Conservation (phyloP, 2,888 invertebrate genomes). For the Meteorus colon region DNA sequence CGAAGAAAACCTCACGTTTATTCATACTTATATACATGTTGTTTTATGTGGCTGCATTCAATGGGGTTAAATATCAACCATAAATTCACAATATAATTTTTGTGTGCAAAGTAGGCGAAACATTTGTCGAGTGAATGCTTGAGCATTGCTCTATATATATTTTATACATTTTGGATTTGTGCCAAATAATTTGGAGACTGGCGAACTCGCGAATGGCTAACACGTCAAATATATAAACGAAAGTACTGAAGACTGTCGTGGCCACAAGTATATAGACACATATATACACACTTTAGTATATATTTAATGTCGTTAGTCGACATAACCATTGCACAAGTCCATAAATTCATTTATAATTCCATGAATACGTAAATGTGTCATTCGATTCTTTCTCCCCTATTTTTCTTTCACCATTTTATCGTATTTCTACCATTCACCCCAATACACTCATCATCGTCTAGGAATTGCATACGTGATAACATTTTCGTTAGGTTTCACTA, state of each 20-base stretch:
- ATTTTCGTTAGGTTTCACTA: too few relatives aligned
- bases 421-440: not conserved
- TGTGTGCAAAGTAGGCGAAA: not conserved
- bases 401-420: not conserved
- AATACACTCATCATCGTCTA: not conserved
- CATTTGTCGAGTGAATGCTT: not conserved
- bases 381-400: not conserved
- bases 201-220: not conserved
- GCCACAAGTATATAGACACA: not conserved
- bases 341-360: constrained; percentile 26
- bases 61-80: constrained; percentile 3
- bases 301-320: constrained; percentile 3
- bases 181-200: constrained; percentile 46
- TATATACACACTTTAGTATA: not conserved
- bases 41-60: not conserved
- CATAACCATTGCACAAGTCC: constrained; percentile 30
- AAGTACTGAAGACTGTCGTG: too few relatives aligned
- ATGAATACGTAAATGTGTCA: constrained; percentile 9
- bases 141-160: constrained; percentile 25
- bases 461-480: too few relatives aligned
- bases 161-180: constrained; percentile 47
- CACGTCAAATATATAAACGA: too few relatives aligned
- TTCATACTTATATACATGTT: not conserved
- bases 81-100: not conserved
- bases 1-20: not conserved